These are phyloP conservation scores for Strigops habroptila DNA, from an alignment of 2,113 vertebrate species.

Conservation along the genomic window DNA sequence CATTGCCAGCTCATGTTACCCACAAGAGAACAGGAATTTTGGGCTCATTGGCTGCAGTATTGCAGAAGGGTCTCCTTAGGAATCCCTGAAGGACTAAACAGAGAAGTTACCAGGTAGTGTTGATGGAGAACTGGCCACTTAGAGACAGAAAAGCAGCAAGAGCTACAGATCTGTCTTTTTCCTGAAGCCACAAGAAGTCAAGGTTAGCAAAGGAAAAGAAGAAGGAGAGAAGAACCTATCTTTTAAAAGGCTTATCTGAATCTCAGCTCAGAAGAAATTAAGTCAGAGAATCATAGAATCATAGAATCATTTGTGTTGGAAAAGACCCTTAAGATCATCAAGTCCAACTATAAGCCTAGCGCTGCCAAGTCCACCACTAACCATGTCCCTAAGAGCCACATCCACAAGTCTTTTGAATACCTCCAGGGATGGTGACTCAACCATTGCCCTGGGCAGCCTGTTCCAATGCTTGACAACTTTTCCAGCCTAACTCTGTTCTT, in stretches of 20 bases:
- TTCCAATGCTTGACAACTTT: background rate
- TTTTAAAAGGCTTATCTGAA: background rate
- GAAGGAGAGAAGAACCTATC: background rate
- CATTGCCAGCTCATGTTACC: too few species aligned
- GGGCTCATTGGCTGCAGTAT: background rate
- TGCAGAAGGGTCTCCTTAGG: background rate
- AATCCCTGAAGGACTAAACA: background rate
- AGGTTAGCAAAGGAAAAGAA: background rate
- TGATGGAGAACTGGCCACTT: background rate
- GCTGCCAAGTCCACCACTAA: background rate
- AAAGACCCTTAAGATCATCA: background rate
- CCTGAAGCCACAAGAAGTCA: background rate
- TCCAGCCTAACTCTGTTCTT: background rate
- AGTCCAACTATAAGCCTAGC: background rate
- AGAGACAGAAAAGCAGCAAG: background rate
- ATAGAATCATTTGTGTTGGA: background rate
- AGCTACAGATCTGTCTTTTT: background rate
- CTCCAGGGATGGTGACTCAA: background rate
- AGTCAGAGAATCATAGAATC: background rate
- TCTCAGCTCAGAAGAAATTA: background rate
- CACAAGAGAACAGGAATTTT: background rate
- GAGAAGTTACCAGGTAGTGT: background rate
- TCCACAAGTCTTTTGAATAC: background rate
- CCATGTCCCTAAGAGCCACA: background rate
- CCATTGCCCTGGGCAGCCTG: background rate